Evolutionary conservation across 2,113 vertebrate genomes (phyloP).

Genomic region (Protomyctophum bolini): DNA sequence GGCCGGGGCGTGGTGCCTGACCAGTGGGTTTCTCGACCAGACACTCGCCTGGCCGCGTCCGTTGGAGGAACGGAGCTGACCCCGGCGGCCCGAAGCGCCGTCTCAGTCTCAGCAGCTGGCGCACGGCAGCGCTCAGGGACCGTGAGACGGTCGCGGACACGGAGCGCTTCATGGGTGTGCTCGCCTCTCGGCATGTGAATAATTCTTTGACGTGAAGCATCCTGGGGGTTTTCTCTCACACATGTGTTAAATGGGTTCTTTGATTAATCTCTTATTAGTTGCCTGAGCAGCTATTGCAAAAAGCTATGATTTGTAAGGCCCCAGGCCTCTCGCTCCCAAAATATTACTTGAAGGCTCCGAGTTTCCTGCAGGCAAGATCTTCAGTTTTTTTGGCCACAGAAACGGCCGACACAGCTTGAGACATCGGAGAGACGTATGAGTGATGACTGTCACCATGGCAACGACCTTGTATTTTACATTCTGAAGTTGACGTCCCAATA

Average conservation of each 20-base stretch:
- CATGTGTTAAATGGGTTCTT: slow-evolving; percentile 33
- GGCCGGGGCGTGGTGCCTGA: slow-evolving; percentile 70
- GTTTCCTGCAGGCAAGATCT: slow-evolving; percentile 54
- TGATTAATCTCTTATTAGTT: slow-evolving; percentile 28
- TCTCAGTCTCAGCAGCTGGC: too few species aligned
- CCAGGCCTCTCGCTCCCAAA: slow-evolving; percentile 49
- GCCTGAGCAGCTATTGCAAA: slow-evolving; percentile 52
- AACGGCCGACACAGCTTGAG: slow-evolving; percentile 60
- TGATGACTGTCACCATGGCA: slow-evolving; percentile 74
- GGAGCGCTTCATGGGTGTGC: too few species aligned
- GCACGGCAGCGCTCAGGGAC: too few species aligned
- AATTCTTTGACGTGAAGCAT: too few species aligned
- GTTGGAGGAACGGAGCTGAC: too few species aligned
- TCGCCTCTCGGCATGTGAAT: too few species aligned
- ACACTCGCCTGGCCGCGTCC: too few species aligned
- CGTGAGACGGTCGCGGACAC: too few species aligned
- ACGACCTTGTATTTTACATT: slow-evolving; percentile 47
- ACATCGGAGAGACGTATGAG: slow-evolving; percentile 57
- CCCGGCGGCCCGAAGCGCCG: too few species aligned
- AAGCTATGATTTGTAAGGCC: slow-evolving; percentile 58
- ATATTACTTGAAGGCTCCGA: slow-evolving; percentile 39
- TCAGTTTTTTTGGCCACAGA: slow-evolving; percentile 57
- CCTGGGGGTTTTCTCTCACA: background rate
- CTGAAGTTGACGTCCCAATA: slow-evolving; percentile 32
- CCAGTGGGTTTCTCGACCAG: slow-evolving; percentile 38